Evolutionary conservation across 2,797 vertebrate genomes (phyloP).

Genomic region (Hoplostethus atlanticus): DNA sequence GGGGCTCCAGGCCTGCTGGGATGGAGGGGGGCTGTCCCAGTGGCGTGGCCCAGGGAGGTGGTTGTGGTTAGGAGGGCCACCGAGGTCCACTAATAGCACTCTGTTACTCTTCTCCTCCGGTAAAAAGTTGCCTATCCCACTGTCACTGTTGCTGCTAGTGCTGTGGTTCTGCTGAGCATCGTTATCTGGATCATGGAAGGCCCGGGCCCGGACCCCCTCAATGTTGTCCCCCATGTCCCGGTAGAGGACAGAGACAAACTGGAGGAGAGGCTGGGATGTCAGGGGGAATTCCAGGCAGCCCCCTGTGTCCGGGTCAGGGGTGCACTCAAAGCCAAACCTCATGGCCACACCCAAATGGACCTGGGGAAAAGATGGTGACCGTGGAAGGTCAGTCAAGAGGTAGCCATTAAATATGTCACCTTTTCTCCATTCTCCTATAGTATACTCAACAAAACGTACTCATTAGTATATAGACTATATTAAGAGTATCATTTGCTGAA

Average conservation of each 20-base stretch:
- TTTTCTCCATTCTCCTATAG: background rate
- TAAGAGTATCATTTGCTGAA: no score
- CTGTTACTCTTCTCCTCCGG: constrained; percentile 94
- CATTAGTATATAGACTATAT: no score
- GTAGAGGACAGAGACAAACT: constrained; percentile 96
- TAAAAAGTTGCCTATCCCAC: constrained; percentile 95
- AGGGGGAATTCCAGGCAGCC: constrained; percentile 96
- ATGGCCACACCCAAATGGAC: constrained; percentile 91
- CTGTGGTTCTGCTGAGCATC: constrained; percentile 94
- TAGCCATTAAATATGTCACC: background rate
- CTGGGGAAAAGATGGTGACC: constrained; percentile 42
- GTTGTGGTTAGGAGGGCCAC: constrained; percentile 88
- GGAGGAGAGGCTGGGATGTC: constrained; percentile 94
- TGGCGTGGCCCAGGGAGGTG: constrained; percentile 82
- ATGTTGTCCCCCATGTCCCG: constrained; percentile 98
- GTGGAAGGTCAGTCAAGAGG: background rate
- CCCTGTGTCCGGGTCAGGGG: constrained; percentile 94
- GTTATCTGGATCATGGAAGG: constrained; percentile 91
- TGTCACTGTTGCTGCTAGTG: constrained; percentile 98
- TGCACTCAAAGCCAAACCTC: constrained; percentile 94
- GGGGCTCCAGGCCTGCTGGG: constrained; percentile 79
- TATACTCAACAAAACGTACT: background rate
- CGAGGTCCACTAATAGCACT: constrained; percentile 94
- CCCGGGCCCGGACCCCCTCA: constrained; percentile 93
- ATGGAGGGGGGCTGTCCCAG: constrained; percentile 87